A percentile compares a stretch with the other conserved stretches of the same genome.
phyloP scores from a whole-genome alignment of 2,113 vertebrate species.

The Vidua macroura region DNA sequence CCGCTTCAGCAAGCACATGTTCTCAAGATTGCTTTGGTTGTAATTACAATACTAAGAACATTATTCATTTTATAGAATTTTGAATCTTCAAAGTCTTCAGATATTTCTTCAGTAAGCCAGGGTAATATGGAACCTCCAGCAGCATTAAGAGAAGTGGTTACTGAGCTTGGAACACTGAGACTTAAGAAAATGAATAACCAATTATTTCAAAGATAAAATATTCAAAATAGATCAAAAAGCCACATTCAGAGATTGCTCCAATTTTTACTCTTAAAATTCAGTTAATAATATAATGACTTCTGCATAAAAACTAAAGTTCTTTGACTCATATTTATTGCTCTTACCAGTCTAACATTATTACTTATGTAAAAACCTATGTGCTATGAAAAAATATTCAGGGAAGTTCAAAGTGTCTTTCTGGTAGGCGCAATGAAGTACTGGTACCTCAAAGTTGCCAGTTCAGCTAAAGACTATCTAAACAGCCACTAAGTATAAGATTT shows the following conservation, averaged over 20 bases:
- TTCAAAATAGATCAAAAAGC: neutral
- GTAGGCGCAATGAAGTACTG: neutral
- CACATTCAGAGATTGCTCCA: neutral
- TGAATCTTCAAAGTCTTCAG: neutral
- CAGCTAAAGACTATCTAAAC: neutral
- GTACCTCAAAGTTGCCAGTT: neutral
- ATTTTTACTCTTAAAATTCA: neutral
- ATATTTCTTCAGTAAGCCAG: neutral
- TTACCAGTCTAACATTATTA: neutral
- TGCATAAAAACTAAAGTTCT: neutral
- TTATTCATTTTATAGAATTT: neutral
- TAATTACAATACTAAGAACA: neutral
- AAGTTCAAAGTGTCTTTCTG: neutral
- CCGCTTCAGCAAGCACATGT: neutral
- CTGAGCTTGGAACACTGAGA: neutral
- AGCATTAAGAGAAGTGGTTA: neutral
- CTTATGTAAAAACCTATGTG: neutral
- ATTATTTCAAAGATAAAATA: neutral
- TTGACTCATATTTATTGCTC: neutral
- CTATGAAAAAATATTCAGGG: neutral
- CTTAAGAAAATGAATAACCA: neutral
- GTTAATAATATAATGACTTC: neutral
- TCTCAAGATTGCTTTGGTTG: neutral
- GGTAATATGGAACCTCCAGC: neutral
- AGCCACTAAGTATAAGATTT: neutral